These are phyloP conservation scores for Lucifuga dentata DNA, from an alignment of 2,113 vertebrate species.

Conservation along the genomic window DNA sequence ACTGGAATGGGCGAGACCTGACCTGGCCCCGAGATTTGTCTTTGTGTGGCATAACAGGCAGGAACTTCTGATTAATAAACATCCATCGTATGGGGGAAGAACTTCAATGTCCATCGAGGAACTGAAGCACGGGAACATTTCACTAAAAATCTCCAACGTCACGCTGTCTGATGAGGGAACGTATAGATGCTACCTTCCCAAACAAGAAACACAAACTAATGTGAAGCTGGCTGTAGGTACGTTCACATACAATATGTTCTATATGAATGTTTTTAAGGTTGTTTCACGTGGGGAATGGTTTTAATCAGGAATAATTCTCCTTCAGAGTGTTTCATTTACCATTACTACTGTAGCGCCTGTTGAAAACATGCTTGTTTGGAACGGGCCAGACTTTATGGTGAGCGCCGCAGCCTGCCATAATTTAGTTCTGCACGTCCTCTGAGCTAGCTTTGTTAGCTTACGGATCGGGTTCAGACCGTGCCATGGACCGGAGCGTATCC, in stretches of 20 bases:
- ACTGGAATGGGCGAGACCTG: conserved; percentile 11
- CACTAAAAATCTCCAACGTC: conserved; percentile 21
- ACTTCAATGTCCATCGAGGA: rapidly evolving
- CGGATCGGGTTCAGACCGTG: too few relatives aligned
- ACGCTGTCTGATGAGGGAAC: conserved; percentile 22
- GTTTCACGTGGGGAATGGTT: too few relatives aligned
- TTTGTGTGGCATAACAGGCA: background rate
- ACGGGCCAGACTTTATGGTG: too few relatives aligned
- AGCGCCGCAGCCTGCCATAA: too few relatives aligned
- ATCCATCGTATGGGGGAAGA: conserved; percentile 11
- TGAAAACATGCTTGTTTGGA: too few relatives aligned
- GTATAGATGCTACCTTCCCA: conserved; percentile 24
- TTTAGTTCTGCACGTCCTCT: too few relatives aligned
- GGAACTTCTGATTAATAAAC: background rate
- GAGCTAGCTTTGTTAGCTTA: too few relatives aligned
- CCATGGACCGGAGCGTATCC: too few relatives aligned
- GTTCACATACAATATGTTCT: background rate
- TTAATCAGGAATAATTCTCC: too few relatives aligned
- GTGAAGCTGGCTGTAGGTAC: conserved; percentile 26
- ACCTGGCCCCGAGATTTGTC: background rate
- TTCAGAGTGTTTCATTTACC: too few relatives aligned
- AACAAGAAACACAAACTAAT: background rate
- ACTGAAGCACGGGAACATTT: conserved; percentile 16
- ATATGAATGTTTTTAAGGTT: too few relatives aligned
- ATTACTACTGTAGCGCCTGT: too few relatives aligned